phyloP scores from a whole-genome alignment of 2,888 invertebrate species.

The Lapara coniferarum region DNA sequence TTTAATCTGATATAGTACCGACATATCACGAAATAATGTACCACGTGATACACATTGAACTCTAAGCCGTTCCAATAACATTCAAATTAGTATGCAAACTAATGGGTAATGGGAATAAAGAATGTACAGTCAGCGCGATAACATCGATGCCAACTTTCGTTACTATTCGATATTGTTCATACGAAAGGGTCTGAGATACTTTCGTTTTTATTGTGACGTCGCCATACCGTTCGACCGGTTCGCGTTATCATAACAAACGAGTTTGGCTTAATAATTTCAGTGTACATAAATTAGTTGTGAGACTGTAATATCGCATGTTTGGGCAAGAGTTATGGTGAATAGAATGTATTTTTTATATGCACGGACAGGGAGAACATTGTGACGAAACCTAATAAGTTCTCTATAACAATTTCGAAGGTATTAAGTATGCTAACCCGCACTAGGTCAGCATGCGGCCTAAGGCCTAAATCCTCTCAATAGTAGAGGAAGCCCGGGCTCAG shows the following conservation, averaged over 20 bases:
- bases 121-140: conserved; percentile 10
- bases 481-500: too few species aligned
- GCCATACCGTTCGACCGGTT: conserved; percentile 33
- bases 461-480: too few species aligned
- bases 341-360: too few species aligned
- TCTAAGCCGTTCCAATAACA: background rate
- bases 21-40: background rate
- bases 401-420: too few species aligned
- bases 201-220: conserved; percentile 48
- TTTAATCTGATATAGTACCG: background rate
- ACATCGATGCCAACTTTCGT: conserved; percentile 27
- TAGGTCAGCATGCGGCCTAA: too few species aligned
- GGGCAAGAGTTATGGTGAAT: background rate
- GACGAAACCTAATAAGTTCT: too few species aligned
- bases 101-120: background rate
- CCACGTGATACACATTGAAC: background rate
- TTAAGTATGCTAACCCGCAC: too few species aligned
- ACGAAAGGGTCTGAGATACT: conserved; percentile 43
- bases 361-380: too few species aligned
- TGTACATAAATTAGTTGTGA: background rate
- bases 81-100: background rate
- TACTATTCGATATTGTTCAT: conserved; percentile 38
- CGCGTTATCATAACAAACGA: conserved; percentile 23
- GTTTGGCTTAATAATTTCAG: background rate
- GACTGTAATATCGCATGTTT: background rate